Conservation (phyloP, 2,113 vertebrate genomes). For the Eudorcas thomsonii region DNA sequence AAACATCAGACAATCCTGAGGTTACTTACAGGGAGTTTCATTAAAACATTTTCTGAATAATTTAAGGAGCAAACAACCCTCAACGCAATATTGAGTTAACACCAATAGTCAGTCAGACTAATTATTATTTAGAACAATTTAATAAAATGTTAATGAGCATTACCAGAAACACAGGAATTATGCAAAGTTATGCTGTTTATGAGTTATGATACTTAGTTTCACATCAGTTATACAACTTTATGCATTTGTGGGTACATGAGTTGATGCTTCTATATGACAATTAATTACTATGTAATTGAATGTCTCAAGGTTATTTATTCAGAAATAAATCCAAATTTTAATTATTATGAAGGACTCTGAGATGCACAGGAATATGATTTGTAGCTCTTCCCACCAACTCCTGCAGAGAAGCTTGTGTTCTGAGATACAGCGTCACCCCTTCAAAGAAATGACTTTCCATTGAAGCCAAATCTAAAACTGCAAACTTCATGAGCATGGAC, state of each 20-base stretch:
- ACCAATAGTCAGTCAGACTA: neutral
- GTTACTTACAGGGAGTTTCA: neutral
- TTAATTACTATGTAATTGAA: neutral
- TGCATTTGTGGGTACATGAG: neutral
- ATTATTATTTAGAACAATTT: neutral
- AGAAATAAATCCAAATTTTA: slow-evolving; percentile 27
- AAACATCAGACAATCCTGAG: neutral
- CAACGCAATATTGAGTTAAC: neutral
- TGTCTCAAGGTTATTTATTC: neutral
- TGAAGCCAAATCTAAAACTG: neutral
- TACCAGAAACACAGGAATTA: neutral
- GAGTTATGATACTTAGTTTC: neutral
- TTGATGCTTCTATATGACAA: neutral
- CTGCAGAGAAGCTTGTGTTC: neutral
- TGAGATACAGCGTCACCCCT: neutral
- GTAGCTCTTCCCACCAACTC: neutral
- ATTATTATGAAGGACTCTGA: neutral
- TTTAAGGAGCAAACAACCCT: neutral
- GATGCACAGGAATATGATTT: neutral
- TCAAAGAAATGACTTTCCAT: neutral
- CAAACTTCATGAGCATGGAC: neutral
- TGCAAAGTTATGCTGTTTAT: neutral
- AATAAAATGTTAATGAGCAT: neutral
- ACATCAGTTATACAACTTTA: neutral
- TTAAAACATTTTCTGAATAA: neutral